phyloP scores from a whole-genome alignment of 2,797 vertebrate species.

The Stomatorhinus walkeri region DNA sequence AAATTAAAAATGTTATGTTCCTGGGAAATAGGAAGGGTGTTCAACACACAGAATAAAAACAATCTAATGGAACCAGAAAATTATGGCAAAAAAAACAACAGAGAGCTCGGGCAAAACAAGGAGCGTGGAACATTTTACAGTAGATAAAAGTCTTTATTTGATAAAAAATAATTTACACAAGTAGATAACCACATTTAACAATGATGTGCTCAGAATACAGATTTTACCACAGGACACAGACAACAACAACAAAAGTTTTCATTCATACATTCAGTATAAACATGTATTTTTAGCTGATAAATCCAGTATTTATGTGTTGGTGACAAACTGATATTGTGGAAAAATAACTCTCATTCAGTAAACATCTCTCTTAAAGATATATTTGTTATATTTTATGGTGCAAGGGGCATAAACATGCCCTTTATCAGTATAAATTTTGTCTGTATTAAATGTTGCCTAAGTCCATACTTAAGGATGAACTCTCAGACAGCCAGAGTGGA shows the following conservation, averaged over 20 bases:
- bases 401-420: slow-evolving; percentile 24
- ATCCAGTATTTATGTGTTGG: not conserved
- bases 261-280: slow-evolving; percentile 10
- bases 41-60: not conserved
- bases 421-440: not conserved
- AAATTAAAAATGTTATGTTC: not conserved
- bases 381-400: slow-evolving; percentile 25
- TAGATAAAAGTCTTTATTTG: slow-evolving; percentile 44
- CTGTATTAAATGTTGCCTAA: slow-evolving; percentile 16
- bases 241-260: slow-evolving; percentile 21
- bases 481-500: slow-evolving; percentile 23
- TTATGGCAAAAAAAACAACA: not conserved
- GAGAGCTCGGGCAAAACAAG: not conserved
- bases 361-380: slow-evolving; percentile 21
- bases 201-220: slow-evolving; percentile 32
- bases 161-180: slow-evolving; percentile 43
- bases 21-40: not conserved
- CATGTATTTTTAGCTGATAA: slow-evolving; percentile 5
- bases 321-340: slow-evolving; percentile 14
- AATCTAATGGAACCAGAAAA: slow-evolving; percentile 14
- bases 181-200: slow-evolving; percentile 30
- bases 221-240: slow-evolving; percentile 33
- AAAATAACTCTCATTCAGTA: slow-evolving; percentile 30
- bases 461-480: slow-evolving; percentile 24
- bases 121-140: not conserved